Conservation (phyloP, 2,888 invertebrate genomes). For the Yponomeuta cagnagella region DNA sequence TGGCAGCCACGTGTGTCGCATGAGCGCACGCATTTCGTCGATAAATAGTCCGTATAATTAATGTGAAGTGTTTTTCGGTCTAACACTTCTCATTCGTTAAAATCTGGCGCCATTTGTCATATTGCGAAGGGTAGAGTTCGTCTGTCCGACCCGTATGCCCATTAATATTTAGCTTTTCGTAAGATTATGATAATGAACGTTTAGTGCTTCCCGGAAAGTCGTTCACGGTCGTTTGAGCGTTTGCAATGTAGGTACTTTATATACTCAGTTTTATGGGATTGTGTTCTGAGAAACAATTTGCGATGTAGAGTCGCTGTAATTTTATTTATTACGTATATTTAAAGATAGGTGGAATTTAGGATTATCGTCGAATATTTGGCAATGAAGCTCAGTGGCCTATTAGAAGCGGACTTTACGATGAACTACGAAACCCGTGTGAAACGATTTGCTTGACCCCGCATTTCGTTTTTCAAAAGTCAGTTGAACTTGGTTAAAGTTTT, state of each 20-base stretch:
- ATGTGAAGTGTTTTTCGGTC: slow-evolving; percentile 24
- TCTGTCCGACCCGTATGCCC: background rate
- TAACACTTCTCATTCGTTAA: slow-evolving; percentile 26
- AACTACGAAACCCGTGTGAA: too few species aligned
- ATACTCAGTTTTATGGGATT: background rate
- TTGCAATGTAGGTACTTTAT: background rate
- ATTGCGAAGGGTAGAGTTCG: background rate
- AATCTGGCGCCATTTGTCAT: slow-evolving; percentile 18
- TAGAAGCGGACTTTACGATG: too few species aligned
- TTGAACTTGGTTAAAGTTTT: too few species aligned
- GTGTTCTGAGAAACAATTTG: background rate
- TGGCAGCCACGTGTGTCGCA: slow-evolving; percentile 38
- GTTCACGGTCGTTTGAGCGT: background rate
- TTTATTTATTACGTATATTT: background rate
- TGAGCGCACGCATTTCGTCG: slow-evolving; percentile 30
- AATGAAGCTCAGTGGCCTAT: background rate
- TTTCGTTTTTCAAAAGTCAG: too few species aligned
- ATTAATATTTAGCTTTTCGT: background rate
- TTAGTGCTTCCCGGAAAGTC: background rate
- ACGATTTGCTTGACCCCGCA: too few species aligned
- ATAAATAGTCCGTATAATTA: slow-evolving; percentile 29
- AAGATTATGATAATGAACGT: background rate
- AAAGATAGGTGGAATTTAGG: background rate
- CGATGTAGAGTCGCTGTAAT: background rate
- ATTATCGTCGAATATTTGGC: background rate